These are phyloP conservation scores for Monochamus saltuarius DNA, from an alignment of 1,140 invertebrate species.

Conservation along the genomic window DNA sequence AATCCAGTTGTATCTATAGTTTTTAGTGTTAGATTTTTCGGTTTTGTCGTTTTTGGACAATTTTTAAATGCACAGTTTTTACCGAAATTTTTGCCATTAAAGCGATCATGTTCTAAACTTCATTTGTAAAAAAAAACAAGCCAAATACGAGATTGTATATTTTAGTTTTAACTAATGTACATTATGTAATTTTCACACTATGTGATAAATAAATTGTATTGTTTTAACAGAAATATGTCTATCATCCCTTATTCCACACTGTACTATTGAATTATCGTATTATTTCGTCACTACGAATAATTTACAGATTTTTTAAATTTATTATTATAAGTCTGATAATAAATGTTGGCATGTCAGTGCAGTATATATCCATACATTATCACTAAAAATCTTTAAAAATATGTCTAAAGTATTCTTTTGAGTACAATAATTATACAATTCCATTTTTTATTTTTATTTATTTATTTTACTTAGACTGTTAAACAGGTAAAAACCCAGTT, in stretches of 20 bases:
- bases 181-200: constrained; percentile 34
- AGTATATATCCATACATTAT: too few relatives aligned
- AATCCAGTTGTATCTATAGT: neutral
- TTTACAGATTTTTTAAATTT: too few relatives aligned
- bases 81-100: constrained; percentile 12
- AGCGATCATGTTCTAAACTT: constrained; percentile 34
- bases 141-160: constrained; percentile 30
- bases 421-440: too few relatives aligned
- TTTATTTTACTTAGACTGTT: too few relatives aligned
- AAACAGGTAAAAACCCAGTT: too few relatives aligned
- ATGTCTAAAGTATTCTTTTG: too few relatives aligned
- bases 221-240: constrained; percentile 11
- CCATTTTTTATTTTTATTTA: too few relatives aligned
- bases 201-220: constrained; percentile 31
- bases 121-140: constrained; percentile 29
- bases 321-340: too few relatives aligned
- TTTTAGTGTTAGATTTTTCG: neutral
- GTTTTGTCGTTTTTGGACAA: neutral
- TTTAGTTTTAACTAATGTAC: constrained; percentile 23
- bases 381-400: too few relatives aligned
- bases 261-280: too few relatives aligned
- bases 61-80: constrained; percentile 31
- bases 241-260: neutral
- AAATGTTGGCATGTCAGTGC: too few relatives aligned
- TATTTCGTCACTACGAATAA: too few relatives aligned